Evolutionary conservation across 2,797 vertebrate species (phyloP).

Genomic region (Lacerta viridis): DNA sequence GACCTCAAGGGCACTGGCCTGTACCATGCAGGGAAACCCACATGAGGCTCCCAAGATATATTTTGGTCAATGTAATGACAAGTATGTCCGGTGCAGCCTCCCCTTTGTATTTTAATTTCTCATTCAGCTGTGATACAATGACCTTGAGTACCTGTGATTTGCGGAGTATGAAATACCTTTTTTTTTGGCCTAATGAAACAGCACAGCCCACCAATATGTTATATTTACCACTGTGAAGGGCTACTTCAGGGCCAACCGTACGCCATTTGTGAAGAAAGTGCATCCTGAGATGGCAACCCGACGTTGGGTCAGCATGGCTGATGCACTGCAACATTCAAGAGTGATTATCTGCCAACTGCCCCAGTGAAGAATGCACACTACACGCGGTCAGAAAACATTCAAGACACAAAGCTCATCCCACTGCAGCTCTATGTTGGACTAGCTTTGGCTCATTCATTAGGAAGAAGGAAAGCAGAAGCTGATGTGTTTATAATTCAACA

Average conservation of each 20-base stretch:
- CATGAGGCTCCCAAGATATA: background rate
- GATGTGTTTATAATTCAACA: background rate
- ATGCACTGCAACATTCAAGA: background rate
- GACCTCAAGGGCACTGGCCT: background rate
- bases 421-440: background rate
- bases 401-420: background rate
- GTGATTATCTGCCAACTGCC: background rate
- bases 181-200: background rate
- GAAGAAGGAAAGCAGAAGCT: background rate
- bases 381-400: background rate
- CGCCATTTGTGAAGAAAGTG: background rate
- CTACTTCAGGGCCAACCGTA: background rate
- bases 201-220: background rate
- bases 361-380: background rate
- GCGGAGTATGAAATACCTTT: no score
- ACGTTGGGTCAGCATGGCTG: background rate
- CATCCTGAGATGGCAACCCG: background rate
- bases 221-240: background rate
- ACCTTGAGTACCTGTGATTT: background rate
- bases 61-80: background rate
- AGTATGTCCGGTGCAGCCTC: background rate
- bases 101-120: background rate
- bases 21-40: background rate
- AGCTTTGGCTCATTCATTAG: background rate
- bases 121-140: background rate